Evolutionary conservation across 1,140 invertebrate genomes (phyloP).

Genomic region (Meloidogyne chitwoodi): DNA sequence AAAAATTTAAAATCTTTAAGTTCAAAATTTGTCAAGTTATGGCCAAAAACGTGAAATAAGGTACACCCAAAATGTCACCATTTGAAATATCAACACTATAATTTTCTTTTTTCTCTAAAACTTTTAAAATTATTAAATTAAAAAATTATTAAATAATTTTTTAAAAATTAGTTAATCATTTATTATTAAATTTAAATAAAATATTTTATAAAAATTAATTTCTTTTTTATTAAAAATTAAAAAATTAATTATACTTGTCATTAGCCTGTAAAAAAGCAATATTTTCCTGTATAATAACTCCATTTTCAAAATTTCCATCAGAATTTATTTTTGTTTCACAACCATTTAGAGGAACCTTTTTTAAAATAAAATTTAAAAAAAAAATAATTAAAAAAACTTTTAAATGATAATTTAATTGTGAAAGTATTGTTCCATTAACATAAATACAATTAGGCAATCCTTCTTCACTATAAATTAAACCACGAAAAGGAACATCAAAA

Average conservation of each 20-base stretch:
- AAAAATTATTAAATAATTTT: no score
- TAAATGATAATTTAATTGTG: slow-evolving; percentile 48
- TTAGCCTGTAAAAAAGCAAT: slow-evolving; percentile 37
- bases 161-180: no score
- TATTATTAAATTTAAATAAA: no score
- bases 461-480: slow-evolving; percentile 56
- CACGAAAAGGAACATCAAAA: slow-evolving; percentile 48
- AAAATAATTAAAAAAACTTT: slow-evolving; percentile 42
- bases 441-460: slow-evolving; percentile 58
- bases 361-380: neutral
- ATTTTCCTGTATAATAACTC: slow-evolving; percentile 54
- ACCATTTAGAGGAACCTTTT: slow-evolving; percentile 51
- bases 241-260: slow-evolving; percentile 25
- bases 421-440: slow-evolving; percentile 55
- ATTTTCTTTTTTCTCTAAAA: no score
- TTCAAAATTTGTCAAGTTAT: no score
- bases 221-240: neutral
- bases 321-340: slow-evolving; percentile 51
- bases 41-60: no score
- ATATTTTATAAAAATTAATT: no score
- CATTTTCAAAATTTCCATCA: slow-evolving; percentile 57
- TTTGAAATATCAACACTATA: no score
- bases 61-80: no score
- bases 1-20: no score
- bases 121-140: no score